Percentiles rank a stretch among this genome's conserved stretches.
These are phyloP conservation scores for Netelia fuscicornis DNA, from an alignment of 2,888 invertebrate species.

Conservation along the genomic window DNA sequence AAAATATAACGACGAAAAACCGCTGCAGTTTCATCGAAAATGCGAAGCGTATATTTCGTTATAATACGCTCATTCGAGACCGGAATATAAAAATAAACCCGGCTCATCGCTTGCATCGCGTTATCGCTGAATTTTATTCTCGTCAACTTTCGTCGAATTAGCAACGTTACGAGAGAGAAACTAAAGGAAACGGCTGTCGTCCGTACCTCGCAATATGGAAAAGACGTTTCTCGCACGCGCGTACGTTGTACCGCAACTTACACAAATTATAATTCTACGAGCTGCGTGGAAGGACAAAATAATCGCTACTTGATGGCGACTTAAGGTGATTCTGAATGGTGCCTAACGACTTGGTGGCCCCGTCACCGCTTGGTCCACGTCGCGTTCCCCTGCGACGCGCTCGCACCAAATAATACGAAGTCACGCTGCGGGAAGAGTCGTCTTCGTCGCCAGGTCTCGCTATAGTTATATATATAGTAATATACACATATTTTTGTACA, in stretches of 20 bases:
- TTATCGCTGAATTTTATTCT: conserved; percentile 73
- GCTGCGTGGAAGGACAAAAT: conserved; percentile 76
- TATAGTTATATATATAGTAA: conserved; percentile 8
- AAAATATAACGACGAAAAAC: conserved; percentile 17
- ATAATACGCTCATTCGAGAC: conserved; percentile 18
- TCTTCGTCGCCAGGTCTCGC: conserved; percentile 57
- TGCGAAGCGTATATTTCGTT: conserved; percentile 45
- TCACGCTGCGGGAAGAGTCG: conserved; percentile 79
- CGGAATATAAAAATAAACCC: conserved; percentile 54
- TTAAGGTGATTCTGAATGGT: conserved; percentile 84
- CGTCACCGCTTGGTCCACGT: conserved; percentile 80
- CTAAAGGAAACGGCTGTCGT: conserved; percentile 14
- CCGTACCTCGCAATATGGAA: not conserved
- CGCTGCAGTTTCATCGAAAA: conserved; percentile 28
- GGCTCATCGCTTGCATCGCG: conserved; percentile 68
- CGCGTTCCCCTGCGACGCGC: conserved; percentile 70
- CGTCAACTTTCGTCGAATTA: conserved; percentile 47
- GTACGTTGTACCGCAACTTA: conserved; percentile 52
- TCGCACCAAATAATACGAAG: conserved; percentile 82
- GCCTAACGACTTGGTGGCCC: conserved; percentile 82
- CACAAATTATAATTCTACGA: conserved; percentile 68
- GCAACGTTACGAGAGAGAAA: conserved; percentile 38
- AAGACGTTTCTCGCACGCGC: conserved; percentile 12
- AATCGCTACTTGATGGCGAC: conserved; percentile 83
- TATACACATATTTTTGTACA: not conserved